Evolutionary conservation across 2,888 invertebrate genomes (phyloP).

Genomic region (Galerucella nymphaeae): DNA sequence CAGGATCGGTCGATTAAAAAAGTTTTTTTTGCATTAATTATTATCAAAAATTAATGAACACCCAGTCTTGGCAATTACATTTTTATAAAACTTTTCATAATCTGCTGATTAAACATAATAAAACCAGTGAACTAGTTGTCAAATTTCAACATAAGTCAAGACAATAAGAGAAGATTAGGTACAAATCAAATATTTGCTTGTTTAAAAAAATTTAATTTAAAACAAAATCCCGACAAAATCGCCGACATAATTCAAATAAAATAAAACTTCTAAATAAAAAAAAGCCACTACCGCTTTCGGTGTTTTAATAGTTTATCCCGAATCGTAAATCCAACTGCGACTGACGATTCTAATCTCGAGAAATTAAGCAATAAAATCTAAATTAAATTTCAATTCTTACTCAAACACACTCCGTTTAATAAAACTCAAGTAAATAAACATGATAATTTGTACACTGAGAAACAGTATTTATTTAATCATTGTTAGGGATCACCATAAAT

Average conservation of each 20-base stretch:
- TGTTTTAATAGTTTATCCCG: constrained; percentile 11
- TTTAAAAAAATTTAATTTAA: constrained; percentile 34
- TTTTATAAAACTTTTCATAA: not conserved
- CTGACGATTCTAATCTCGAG: constrained; percentile 42
- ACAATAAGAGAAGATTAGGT: constrained; percentile 24
- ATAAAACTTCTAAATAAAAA: constrained; percentile 37
- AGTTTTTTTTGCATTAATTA: no score
- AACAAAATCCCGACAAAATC: constrained; percentile 38
- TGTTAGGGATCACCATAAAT: not conserved
- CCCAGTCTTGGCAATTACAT: not conserved
- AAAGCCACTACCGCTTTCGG: constrained; percentile 25
- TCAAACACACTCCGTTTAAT: constrained; percentile 41
- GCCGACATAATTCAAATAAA: constrained; percentile 44
- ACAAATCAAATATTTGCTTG: constrained; percentile 41
- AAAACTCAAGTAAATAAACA: constrained; percentile 32
- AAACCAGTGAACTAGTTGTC: constrained; percentile 12
- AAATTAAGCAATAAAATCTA: constrained; percentile 48
- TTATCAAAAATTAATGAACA: not conserved
- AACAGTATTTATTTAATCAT: not conserved
- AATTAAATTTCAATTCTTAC: constrained; percentile 48
- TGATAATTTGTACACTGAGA: constrained; percentile 17
- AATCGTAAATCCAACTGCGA: constrained; percentile 42
- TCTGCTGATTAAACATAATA: constrained; percentile 1
- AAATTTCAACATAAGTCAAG: constrained; percentile 4
- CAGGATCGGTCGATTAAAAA: no score